Conservation (phyloP, 2,888 invertebrate genomes). For the Phaedon cochleariae region DNA sequence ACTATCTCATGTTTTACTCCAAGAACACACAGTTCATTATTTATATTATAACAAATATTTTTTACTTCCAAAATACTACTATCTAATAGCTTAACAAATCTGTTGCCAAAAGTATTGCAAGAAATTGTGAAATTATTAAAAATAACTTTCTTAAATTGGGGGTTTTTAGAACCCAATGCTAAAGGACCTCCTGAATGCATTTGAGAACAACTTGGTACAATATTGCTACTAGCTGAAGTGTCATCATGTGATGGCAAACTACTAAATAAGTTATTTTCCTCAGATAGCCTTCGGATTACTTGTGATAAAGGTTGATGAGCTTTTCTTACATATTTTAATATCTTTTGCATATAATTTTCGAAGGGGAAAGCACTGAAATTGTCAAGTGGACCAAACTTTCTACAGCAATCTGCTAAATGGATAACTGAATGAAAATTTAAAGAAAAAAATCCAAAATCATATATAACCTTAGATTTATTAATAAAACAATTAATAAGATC, state of each 20-base stretch:
- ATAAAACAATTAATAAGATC: no score
- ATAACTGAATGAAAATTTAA: slow-evolving; percentile 27
- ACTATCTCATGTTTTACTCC: slow-evolving; percentile 24
- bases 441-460: slow-evolving; percentile 29
- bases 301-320: slow-evolving; percentile 28
- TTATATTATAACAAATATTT: slow-evolving; percentile 28
- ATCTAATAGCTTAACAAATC: slow-evolving; percentile 26
- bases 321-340: no score
- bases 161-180: slow-evolving; percentile 17
- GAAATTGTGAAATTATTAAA: slow-evolving; percentile 13
- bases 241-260: slow-evolving; percentile 13
- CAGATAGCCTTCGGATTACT: slow-evolving; percentile 15
- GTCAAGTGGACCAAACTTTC: no score
- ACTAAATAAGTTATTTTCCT: slow-evolving; percentile 13
- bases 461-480: slow-evolving; percentile 25
- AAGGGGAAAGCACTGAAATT: no score
- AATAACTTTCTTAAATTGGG: slow-evolving; percentile 28
- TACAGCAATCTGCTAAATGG: slow-evolving; percentile 29
- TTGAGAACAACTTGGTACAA: slow-evolving; percentile 4
- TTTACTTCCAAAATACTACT: slow-evolving; percentile 27
- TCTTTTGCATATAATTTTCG: no score
- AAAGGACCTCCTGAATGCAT: slow-evolving; percentile 24
- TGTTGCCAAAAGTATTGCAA: slow-evolving; percentile 26
- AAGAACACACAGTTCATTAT: slow-evolving; percentile 21
- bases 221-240: slow-evolving; percentile 4